These are phyloP conservation scores for Heliconius charithonia DNA, from an alignment of 2,888 invertebrate species.

Conservation along the genomic window DNA sequence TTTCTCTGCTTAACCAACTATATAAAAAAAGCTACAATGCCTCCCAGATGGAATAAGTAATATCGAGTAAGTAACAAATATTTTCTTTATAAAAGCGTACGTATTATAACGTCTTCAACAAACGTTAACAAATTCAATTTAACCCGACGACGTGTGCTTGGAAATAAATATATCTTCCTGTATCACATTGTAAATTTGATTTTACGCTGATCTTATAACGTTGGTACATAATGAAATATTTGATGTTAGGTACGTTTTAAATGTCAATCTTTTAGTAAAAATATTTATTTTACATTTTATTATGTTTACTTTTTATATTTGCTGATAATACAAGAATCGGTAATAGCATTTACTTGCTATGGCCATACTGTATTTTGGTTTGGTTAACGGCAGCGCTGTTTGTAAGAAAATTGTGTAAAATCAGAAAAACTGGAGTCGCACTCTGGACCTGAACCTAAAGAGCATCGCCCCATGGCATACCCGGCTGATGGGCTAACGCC, in stretches of 20 bases:
- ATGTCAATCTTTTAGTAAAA: neutral
- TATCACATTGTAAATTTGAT: constrained; percentile 18
- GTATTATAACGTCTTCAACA: constrained; percentile 27
- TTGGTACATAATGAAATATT: neutral
- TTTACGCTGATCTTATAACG: constrained; percentile 13
- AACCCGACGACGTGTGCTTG: constrained; percentile 26
- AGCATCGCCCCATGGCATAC: neutral
- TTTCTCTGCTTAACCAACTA: neutral
- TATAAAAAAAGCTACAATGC: neutral
- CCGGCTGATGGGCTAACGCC: neutral
- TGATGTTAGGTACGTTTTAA: neutral
- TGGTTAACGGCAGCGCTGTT: too few relatives aligned
- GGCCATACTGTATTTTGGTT: too few relatives aligned
- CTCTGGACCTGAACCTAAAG: neutral
- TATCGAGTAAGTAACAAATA: constrained; percentile 6
- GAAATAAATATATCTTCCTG: constrained; percentile 25
- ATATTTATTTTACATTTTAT: neutral
- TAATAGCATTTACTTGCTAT: neutral
- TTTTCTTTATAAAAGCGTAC: constrained; percentile 21
- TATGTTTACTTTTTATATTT: neutral
- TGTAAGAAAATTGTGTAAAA: too few relatives aligned
- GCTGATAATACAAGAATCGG: neutral
- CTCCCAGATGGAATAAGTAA: neutral
- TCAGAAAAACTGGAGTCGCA: too few relatives aligned
- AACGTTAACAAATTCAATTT: constrained; percentile 37